Evolutionary conservation across 1,140 invertebrate genomes (phyloP).

Genomic region (Euura saliciscinereae): DNA sequence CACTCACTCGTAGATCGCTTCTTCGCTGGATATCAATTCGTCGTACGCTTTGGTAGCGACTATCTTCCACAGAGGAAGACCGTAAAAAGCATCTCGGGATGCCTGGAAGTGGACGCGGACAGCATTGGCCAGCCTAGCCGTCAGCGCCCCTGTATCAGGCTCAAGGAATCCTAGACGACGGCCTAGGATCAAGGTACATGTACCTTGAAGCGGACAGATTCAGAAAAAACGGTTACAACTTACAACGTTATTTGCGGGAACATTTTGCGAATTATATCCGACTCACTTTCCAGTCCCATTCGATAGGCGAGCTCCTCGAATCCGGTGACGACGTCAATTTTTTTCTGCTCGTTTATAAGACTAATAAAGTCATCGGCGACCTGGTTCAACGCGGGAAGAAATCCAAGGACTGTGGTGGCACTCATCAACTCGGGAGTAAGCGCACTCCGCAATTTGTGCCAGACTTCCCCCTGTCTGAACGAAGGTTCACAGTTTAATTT

Average conservation of each 20-base stretch:
- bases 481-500: constrained; percentile 26
- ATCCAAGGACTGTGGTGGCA: constrained; percentile 75
- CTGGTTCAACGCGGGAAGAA: constrained; percentile 76
- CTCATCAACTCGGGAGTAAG: constrained; percentile 81
- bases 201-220: constrained; percentile 57
- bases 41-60: constrained; percentile 75
- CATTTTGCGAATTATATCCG: background rate
- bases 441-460: constrained; percentile 75
- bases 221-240: background rate
- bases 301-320: constrained; percentile 78
- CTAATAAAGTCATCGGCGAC: constrained; percentile 82
- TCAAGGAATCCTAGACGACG: constrained; percentile 80
- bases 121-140: constrained; percentile 66
- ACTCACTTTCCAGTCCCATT: constrained; percentile 80
- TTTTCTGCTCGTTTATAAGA: constrained; percentile 64
- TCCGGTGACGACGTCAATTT: constrained; percentile 57
- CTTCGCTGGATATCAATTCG: constrained; percentile 75
- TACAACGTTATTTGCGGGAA: background rate
- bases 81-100: constrained; percentile 80
- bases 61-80: constrained; percentile 83
- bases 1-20: constrained; percentile 74
- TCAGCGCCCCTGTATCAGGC: constrained; percentile 56
- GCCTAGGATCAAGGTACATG: constrained; percentile 78
- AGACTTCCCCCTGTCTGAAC: constrained; percentile 78
- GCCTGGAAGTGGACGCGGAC: constrained; percentile 78